phyloP scores from a whole-genome alignment of 1,140 invertebrate genomes.

The Calephelis virginiensis region DNA sequence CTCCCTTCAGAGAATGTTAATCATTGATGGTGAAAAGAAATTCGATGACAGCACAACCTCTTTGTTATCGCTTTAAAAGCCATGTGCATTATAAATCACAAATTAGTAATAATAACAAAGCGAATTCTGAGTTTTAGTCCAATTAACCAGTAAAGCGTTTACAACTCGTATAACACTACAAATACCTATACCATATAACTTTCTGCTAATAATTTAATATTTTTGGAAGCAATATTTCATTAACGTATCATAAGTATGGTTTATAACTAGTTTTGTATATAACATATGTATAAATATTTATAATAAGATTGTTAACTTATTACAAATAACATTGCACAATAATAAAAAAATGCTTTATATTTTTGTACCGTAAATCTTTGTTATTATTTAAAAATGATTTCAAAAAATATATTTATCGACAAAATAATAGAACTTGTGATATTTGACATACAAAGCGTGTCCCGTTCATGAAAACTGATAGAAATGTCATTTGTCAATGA shows the following conservation, averaged over 20 bases:
- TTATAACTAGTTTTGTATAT: conserved; percentile 64
- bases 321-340: conserved; percentile 43
- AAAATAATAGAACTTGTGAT: conserved; percentile 1
- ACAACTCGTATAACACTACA: conserved; percentile 39
- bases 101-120: conserved; percentile 6
- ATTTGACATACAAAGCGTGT: conserved; percentile 12
- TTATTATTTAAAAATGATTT: conserved; percentile 14
- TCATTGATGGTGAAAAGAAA: background rate
- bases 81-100: conserved; percentile 16
- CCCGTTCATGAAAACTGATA: conserved; percentile 7
- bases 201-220: conserved; percentile 21
- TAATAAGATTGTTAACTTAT: conserved; percentile 67
- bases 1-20: background rate
- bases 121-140: conserved; percentile 1
- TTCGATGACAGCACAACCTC: conserved; percentile 56
- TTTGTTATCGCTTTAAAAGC: conserved; percentile 24
- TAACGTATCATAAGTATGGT: conserved; percentile 67
- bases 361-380: background rate
- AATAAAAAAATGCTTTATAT: background rate
- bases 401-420: conserved; percentile 12
- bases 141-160: conserved; percentile 18
- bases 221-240: conserved; percentile 70
- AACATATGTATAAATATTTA: conserved; percentile 71
- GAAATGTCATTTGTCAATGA: background rate
- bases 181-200: conserved; percentile 23